Conservation (phyloP, 2,797 vertebrate genomes). For the Nannoperca obscura region DNA sequence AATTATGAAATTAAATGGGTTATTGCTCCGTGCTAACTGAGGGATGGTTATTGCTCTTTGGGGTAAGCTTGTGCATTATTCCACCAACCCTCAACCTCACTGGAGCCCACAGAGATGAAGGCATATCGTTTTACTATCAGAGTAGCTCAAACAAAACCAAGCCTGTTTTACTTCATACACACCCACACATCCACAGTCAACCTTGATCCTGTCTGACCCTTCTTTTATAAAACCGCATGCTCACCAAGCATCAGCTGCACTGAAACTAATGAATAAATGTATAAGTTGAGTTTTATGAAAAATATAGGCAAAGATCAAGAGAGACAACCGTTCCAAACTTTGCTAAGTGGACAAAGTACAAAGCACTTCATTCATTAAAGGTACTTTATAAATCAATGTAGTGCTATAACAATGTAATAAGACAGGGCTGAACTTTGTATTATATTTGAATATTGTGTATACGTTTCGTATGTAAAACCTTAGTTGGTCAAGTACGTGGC, state of each 20-base stretch:
- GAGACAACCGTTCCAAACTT: neutral
- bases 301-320: neutral
- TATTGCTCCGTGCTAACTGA: constrained; percentile 64
- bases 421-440: neutral
- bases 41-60: constrained; percentile 75
- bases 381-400: too few species aligned
- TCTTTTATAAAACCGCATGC: neutral
- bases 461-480: neutral
- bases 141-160: constrained; percentile 6
- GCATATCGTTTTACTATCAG: neutral
- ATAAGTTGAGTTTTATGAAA: neutral
- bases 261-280: neutral
- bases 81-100: constrained; percentile 1
- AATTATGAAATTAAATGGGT: constrained; percentile 73
- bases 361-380: too few species aligned
- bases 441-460: neutral
- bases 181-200: neutral
- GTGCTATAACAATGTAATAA: too few species aligned
- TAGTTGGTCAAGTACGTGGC: too few species aligned
- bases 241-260: neutral
- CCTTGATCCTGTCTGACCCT: neutral
- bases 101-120: constrained; percentile 18
- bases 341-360: neutral
- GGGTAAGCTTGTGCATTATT: constrained; percentile 66
- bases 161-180: constrained; percentile 1